Base-by-base conservation (phyloP, 2,888 invertebrate species). In the Caenorhabditis sp. region DNA sequence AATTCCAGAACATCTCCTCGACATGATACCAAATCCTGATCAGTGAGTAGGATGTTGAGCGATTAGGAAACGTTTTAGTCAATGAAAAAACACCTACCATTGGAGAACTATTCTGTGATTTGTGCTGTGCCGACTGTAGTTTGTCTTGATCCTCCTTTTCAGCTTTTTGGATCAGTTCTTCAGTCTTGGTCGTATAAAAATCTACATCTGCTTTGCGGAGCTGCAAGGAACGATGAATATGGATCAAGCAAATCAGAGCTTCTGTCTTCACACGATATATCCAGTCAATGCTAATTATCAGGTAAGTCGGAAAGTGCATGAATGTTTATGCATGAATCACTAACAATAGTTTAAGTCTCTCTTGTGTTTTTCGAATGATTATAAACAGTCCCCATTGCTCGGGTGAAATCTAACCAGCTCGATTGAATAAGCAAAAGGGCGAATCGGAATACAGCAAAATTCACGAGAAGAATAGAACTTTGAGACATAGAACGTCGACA, bases 141-240 rank as follows among this genome's bases (percentile, higher is more conserved):
- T 56, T 80, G 14, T 73, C 44, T 7, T 51, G 19, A 66, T 66
- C 72, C 59, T 72, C 76, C 58, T 72, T 76, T 19, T 31, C 44
- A 12, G 82, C 70, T 59, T 72, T 82, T 54, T 76, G 64, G 28
- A 81, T 61, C 26, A 82, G 59, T 68, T 82, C 73, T 7, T 82
- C 63, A 3, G 66, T 38, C 56, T 82, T 82, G 19, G 51, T 66
- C 16, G 22, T 54, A 68, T 73, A 82, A 73, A 69, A 77, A n/a
- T 31, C 64, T 7, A 82, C 51, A 35, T 82, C 77, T 19, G 66
- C 54, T n/a, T 82, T 54, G 1, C 75, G 77, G 19, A 61, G 72
- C 82, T 82, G 77, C 44, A 82, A 82, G 24, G 16, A 77, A 73
- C 28, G 77, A 73, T 38, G 12, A 19, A 26, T n/a, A 77, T 58